Base-by-base conservation (phyloP, 2,888 invertebrate species). In the Acholoe squamosa region DNA sequence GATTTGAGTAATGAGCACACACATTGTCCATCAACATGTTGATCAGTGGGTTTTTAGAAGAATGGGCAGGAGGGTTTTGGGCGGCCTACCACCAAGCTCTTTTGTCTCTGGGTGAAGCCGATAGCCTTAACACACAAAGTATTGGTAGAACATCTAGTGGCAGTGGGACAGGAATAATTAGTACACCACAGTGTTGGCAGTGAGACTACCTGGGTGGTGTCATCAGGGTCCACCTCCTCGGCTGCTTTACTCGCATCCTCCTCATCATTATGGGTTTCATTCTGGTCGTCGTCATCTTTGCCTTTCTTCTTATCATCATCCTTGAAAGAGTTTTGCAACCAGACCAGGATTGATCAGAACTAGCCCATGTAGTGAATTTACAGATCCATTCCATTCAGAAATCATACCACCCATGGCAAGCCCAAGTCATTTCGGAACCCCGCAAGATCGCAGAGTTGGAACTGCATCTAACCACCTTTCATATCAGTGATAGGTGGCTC, bases 251-350 rank as follows among this genome's bases (percentile, higher is more conserved):
- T 22, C 12, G 51, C 84, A 76, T 84, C 43, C 84, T 84, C 84
- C 84, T 84, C 84, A 22, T 84, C 43, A 25, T 19, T 22, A 84
- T 0, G 14, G 14, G 33, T 43, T 0, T 33, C 86, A 52, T 86
- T 54, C n/a, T 19, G 61, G 22, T 7, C 61, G 19, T 19, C 76
- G 28, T 80, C 80, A 19, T 80, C 86, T 86, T 86, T 86, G 86
- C 86, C 31, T 86, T 86, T 80, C 80, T 80, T 80, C 80, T 80
- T 80, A 54, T 86, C 86, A 86, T 86, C 86, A 52, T 86, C 86
- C 86, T 86, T 86, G 10, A 86, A 86, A 86, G 25, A 86, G 25
- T 14, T 3, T 34, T 16, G 80, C 80, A 43, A 43, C 80, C 43
- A 31, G 16, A 76, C 31, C 76, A 80, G 43, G 43, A 22, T 80